These are phyloP conservation scores for Brenthis hecate DNA, from an alignment of 2,888 invertebrate genomes.

Conservation along the genomic window DNA sequence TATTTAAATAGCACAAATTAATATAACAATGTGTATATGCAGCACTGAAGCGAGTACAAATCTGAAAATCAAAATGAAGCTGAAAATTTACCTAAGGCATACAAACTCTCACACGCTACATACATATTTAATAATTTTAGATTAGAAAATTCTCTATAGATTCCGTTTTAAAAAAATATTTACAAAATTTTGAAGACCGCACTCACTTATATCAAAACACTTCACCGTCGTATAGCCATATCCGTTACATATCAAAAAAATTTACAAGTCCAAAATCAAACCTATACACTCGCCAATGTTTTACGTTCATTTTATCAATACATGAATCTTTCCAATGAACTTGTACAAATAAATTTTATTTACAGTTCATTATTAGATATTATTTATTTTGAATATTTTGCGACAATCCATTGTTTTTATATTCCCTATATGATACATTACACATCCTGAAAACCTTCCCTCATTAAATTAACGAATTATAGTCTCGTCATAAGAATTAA, in stretches of 20 bases:
- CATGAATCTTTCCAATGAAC: not conserved
- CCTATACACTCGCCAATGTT: too few species aligned
- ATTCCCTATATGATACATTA: constrained; percentile 1
- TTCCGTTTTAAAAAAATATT: constrained; percentile 63
- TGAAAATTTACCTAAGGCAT: constrained; percentile 13
- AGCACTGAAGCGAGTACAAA: constrained; percentile 12
- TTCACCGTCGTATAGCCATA: constrained; percentile 8
- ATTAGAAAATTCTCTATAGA: constrained; percentile 54
- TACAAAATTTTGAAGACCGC: constrained; percentile 54
- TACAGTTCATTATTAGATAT: constrained; percentile 12
- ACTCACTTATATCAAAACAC: constrained; percentile 7
- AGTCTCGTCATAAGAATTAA: constrained; percentile 18
- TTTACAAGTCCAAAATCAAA: not conserved
- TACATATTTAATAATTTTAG: constrained; percentile 47
- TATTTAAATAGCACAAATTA: constrained; percentile 34
- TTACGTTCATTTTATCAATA: too few species aligned
- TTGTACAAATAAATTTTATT: constrained; percentile 11
- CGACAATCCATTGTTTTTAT: not conserved
- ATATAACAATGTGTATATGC: constrained; percentile 37
- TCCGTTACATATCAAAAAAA: not conserved
- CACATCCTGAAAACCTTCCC: not conserved
- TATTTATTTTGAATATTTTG: constrained; percentile 12
- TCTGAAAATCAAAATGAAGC: constrained; percentile 3
- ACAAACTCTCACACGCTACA: constrained; percentile 35
- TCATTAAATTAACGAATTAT: constrained; percentile 14